Evolutionary conservation across 1,140 invertebrate species (phyloP).

Genomic region (Antheraea pernyi): DNA sequence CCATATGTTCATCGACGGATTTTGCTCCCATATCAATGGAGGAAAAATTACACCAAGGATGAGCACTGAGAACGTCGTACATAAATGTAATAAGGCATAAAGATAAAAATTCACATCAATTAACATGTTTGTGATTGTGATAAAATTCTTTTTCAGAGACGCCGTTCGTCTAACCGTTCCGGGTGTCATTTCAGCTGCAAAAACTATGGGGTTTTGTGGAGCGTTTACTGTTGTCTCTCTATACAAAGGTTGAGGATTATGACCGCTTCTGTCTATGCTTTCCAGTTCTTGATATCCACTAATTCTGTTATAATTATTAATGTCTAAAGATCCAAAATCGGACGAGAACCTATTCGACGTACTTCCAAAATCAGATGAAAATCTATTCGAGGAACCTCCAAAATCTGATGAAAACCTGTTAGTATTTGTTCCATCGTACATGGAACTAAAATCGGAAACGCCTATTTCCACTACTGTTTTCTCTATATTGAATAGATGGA

Average conservation of each 20-base stretch:
- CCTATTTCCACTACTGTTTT: conserved; percentile 33
- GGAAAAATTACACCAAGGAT: conserved; percentile 63
- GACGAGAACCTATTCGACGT: conserved; percentile 56
- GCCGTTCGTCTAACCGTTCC: conserved; percentile 66
- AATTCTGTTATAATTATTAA: conserved; percentile 41
- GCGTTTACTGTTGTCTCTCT: conserved; percentile 71
- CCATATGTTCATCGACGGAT: conserved; percentile 65
- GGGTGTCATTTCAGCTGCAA: conserved; percentile 49
- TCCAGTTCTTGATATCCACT: conserved; percentile 62
- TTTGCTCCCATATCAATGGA: conserved; percentile 60
- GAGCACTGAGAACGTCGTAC: conserved; percentile 62
- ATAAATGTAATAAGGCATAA: conserved; percentile 63
- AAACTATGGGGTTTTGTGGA: conserved; percentile 47
- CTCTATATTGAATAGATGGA: conserved; percentile 50
- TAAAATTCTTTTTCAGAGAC: conserved; percentile 67
- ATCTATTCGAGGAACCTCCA: conserved; percentile 20
- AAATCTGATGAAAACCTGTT: conserved; percentile 30
- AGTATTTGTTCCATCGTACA: conserved; percentile 32
- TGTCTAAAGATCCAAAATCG: conserved; percentile 55
- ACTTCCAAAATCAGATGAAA: conserved; percentile 47
- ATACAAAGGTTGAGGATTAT: conserved; percentile 65
- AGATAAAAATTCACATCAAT: conserved; percentile 71
- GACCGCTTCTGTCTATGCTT: conserved; percentile 52
- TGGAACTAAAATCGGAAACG: conserved; percentile 51
- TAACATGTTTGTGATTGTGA: conserved; percentile 64